These are phyloP conservation scores for Nannospalax galili DNA, from an alignment of 2,113 vertebrate genomes.

Conservation along the genomic window DNA sequence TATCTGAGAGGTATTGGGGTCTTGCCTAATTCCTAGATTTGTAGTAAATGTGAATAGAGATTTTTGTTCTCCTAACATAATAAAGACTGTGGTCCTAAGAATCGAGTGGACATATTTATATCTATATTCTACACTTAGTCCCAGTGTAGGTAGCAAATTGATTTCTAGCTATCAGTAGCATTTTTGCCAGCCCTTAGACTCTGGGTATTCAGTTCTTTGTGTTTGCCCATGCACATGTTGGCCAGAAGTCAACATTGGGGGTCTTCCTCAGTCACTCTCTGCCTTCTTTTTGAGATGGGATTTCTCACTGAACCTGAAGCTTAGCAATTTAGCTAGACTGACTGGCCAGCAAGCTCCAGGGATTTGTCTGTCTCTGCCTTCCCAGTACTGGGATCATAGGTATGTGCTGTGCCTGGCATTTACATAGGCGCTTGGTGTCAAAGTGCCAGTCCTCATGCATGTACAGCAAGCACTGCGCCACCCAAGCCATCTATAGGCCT, in stretches of 20 bases:
- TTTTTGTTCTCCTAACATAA: neutral
- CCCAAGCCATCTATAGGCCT: neutral
- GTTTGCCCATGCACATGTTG: neutral
- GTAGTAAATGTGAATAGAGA: neutral
- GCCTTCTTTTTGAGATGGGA: too few species aligned
- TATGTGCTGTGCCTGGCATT: neutral
- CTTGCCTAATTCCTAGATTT: conserved; percentile 7
- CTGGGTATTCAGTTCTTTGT: neutral
- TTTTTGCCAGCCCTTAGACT: neutral
- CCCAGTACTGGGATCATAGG: neutral
- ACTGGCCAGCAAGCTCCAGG: neutral
- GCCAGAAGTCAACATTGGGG: neutral
- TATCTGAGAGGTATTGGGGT: neutral
- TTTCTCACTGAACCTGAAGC: neutral
- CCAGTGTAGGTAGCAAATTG: neutral
- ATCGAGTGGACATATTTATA: neutral
- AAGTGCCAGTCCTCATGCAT: neutral
- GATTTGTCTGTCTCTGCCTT: neutral
- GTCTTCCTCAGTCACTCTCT: neutral
- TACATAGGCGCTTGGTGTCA: neutral
- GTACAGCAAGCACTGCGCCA: neutral
- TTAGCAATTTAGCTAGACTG: neutral
- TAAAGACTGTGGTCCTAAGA: neutral
- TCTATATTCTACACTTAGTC: conserved; percentile 33
- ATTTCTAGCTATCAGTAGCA: neutral